Base-by-base conservation (phyloP, 2,888 invertebrate genomes). In the Synanthedon formicaeformis region DNA sequence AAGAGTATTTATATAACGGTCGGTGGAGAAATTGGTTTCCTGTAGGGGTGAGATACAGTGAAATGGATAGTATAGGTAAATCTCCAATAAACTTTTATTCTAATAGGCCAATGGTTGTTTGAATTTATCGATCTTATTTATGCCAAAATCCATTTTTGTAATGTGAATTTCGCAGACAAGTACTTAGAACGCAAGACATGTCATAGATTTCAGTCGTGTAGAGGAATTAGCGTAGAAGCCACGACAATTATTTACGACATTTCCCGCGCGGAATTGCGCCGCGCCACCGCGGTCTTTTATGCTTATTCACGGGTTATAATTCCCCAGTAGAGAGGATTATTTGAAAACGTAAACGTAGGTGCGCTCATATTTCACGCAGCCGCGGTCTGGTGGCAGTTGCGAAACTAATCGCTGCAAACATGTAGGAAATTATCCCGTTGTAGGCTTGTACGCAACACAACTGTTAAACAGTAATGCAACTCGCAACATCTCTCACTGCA, bases 241-340 rank as follows among this genome's bases (percentile, higher is more conserved):
- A 68, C 71, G 73, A 75, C 78, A 78, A 79, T 81, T 81, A 82
- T 81, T 82, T 80, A 81, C 71, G 74, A 74, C 73, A 66, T 71
- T 75, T 72, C 72, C 71, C 66, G 72, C 64, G 69, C 68, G 70
- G 71, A 76, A 75, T 82, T 79, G 78, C 60, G 63, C 63, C 65
- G 68, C 67, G 61, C 63, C 58, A 63, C 67, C 66, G 68, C 63
- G 63, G 70, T 68, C 75, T 75, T 80, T 82, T 79, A 76, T 78
- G 77, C 80, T 73, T 78, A 82, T 80, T 80, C 78, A 73, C 73
- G 73, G 77, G 74, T 78, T 78, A 81, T 82, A 79, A 82, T 81
- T 78, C 73, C 34, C 66, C 58, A 67, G 72, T 63, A 63, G 66
- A 65, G 71, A 69, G 75, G 75, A 83, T 80, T 80, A 82, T 81